Conservation (phyloP, 2,797 vertebrate species). For the Selene dorsalis region DNA sequence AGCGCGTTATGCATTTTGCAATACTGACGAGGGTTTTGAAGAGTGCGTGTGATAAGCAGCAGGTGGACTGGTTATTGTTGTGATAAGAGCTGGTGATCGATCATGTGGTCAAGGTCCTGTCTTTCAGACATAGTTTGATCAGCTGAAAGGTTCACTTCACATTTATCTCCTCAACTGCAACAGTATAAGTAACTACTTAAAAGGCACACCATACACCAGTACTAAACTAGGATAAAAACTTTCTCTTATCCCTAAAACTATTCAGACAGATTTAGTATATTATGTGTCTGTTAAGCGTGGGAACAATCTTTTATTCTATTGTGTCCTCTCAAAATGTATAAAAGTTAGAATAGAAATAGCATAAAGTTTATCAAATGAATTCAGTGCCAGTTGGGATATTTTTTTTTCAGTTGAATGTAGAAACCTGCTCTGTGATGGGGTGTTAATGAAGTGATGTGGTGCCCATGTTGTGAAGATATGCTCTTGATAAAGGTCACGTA, state of each 20-base stretch:
- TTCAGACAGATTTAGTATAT: background rate
- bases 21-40: slow-evolving; percentile 26
- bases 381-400: background rate
- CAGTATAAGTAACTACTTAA: background rate
- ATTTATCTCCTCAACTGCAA: slow-evolving; percentile 50
- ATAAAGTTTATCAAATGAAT: background rate
- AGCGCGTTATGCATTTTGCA: slow-evolving; percentile 45
- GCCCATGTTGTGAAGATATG: slow-evolving; percentile 55
- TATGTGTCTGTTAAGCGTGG: background rate
- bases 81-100: slow-evolving; percentile 67
- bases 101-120: slow-evolving; percentile 66
- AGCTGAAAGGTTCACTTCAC: slow-evolving; percentile 72
- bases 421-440: slow-evolving; percentile 33
- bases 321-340: background rate
- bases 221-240: slow-evolving; percentile 1
- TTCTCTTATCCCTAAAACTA: background rate
- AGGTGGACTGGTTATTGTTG: slow-evolving; percentile 68
- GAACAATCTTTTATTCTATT: background rate
- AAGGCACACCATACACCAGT: background rate
- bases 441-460: slow-evolving; percentile 38
- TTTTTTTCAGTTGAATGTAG: background rate
- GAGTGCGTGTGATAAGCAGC: slow-evolving; percentile 68
- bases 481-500: slow-evolving; percentile 76
- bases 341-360: background rate
- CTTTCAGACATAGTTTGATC: slow-evolving; percentile 69